Percentiles rank a stretch among this genome's conserved stretches.
phyloP scores from a whole-genome alignment of 2,113 vertebrate species.

The Dendropsophus ebraccatus region DNA sequence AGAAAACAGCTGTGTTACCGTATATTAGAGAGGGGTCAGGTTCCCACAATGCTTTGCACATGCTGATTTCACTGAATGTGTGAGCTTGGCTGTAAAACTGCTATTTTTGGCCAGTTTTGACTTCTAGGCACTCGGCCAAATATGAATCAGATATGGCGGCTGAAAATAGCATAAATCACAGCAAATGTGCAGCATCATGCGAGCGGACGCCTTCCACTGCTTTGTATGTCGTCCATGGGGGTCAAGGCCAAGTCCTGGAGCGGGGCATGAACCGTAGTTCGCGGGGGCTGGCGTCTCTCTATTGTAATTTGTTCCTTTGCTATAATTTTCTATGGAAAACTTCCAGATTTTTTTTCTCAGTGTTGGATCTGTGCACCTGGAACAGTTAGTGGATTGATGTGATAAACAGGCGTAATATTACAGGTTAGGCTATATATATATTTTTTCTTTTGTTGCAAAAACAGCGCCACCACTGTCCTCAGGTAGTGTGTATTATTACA shows the following conservation, averaged over 20 bases:
- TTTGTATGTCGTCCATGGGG: background rate
- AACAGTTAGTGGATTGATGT: background rate
- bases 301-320: background rate
- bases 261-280: background rate
- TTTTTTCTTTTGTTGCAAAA: too few relatives aligned
- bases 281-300: background rate
- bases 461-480: too few relatives aligned
- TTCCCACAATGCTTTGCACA: too few relatives aligned
- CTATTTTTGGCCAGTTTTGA: too few relatives aligned
- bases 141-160: constrained; percentile 23
- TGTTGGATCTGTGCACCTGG: background rate
- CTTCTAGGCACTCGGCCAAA: too few relatives aligned
- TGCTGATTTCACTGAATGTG: too few relatives aligned
- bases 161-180: constrained; percentile 41
- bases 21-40: too few relatives aligned
- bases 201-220: background rate
- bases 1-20: too few relatives aligned
- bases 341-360: background rate
- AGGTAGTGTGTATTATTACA: too few relatives aligned
- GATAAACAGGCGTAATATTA: background rate
- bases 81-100: too few relatives aligned
- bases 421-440: too few relatives aligned
- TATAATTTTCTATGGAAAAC: background rate
- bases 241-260: background rate
- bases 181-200: background rate